Percentiles rank a stretch among this genome's conserved stretches.
phyloP scores from a whole-genome alignment of 2,888 invertebrate species.

The Theretra japonica region DNA sequence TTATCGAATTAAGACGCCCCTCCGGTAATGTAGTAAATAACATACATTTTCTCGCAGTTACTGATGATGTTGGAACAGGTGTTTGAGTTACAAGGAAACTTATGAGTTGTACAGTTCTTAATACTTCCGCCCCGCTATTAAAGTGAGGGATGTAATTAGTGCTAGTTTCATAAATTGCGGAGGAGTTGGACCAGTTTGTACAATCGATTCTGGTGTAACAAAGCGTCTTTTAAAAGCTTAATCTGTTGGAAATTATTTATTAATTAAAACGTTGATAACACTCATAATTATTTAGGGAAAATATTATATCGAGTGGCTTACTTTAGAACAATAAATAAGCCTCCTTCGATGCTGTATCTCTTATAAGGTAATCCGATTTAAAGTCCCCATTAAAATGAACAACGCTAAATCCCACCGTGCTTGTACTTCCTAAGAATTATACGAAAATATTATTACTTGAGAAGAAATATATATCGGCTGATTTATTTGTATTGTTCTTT shows the following conservation, averaged over 20 bases:
- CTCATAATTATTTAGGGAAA: no score
- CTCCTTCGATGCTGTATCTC: neutral
- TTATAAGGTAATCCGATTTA: slow-evolving; percentile 9
- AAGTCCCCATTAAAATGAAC: no score
- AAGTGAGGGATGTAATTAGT: slow-evolving; percentile 1
- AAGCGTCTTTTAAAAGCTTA: neutral
- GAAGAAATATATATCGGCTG: no score
- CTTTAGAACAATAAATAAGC: no score
- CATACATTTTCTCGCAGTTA: slow-evolving; percentile 6
- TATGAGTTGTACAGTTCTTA: slow-evolving; percentile 10
- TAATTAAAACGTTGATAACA: no score
- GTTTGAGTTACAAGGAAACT: slow-evolving; percentile 8
- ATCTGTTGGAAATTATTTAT: no score
- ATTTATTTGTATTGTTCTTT: no score
- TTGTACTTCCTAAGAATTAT: no score
- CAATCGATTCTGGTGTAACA: neutral
- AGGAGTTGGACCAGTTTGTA: neutral
- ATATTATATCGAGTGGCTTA: no score
- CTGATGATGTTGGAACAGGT: slow-evolving; percentile 6
- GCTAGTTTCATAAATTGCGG: slow-evolving; percentile 1
- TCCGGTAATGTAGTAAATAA: slow-evolving; percentile 5
- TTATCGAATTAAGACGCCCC: slow-evolving; percentile 21
- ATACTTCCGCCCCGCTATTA: slow-evolving; percentile 8
- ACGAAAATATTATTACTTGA: no score
- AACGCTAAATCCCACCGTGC: no score